A percentile compares a stretch with the other conserved stretches of the same genome.
Conservation (phyloP, 2,113 vertebrate species). For the Dicaeum eximium region DNA sequence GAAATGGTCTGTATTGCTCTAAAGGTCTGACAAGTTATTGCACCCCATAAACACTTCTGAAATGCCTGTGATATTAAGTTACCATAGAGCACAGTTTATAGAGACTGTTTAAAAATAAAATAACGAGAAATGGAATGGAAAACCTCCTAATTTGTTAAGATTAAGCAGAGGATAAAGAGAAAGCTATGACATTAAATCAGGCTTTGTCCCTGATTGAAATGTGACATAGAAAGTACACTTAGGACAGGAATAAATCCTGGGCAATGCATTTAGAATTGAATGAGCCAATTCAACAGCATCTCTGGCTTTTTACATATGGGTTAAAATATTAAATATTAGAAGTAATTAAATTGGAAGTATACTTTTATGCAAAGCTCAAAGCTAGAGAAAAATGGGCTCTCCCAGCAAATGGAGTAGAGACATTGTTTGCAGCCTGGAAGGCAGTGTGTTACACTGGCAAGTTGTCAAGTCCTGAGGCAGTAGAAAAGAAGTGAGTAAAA, state of each 20-base stretch:
- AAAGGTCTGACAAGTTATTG: not conserved
- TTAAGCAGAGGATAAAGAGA: not conserved
- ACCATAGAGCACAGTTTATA: not conserved
- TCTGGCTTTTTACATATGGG: not conserved
- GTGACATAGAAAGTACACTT: not conserved
- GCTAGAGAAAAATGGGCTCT: not conserved
- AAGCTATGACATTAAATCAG: not conserved
- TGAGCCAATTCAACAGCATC: not conserved
- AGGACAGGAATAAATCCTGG: not conserved
- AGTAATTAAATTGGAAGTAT: not conserved
- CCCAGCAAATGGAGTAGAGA: not conserved
- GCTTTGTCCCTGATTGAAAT: not conserved
- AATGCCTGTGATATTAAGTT: not conserved
- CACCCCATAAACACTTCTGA: not conserved
- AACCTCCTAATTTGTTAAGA: not conserved
- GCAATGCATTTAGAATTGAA: not conserved
- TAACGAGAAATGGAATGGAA: not conserved
- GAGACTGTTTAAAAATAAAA: not conserved
- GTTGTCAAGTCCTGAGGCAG: not conserved
- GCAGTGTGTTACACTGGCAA: not conserved
- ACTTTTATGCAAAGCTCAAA: not conserved
- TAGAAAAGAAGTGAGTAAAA: not conserved
- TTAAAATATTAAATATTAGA: not conserved
- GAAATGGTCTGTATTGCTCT: not conserved
- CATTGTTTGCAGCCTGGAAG: not conserved